These are phyloP conservation scores for Drosophila glabriapex DNA, from an alignment of 2,888 invertebrate genomes.

Conservation along the genomic window DNA sequence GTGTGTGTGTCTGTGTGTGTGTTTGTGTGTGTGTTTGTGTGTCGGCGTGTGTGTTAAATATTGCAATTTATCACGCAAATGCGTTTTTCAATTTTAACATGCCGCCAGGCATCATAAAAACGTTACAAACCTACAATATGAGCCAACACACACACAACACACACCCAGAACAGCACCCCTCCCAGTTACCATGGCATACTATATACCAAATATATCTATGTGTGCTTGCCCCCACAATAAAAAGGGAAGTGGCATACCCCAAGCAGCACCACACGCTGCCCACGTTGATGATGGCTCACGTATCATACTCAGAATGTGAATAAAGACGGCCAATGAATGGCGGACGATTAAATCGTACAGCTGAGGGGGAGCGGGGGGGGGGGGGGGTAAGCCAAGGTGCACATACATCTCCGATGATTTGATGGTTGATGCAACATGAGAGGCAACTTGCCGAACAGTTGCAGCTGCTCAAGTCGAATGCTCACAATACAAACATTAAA, in stretches of 20 bases:
- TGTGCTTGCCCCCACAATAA: slow-evolving; percentile 17
- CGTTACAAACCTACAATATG: slow-evolving; percentile 80
- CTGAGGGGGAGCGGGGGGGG: background rate
- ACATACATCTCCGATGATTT: slow-evolving; percentile 12
- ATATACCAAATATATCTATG: background rate
- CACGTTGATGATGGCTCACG: slow-evolving; percentile 62
- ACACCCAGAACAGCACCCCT: slow-evolving; percentile 21
- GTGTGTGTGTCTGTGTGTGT: slow-evolving; percentile 28
- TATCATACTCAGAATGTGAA: slow-evolving; percentile 33
- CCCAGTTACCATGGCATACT: slow-evolving; percentile 2
- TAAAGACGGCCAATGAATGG: slow-evolving; percentile 29
- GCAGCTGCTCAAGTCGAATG: slow-evolving; percentile 30
- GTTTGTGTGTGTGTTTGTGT: slow-evolving; percentile 34
- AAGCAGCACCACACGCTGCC: slow-evolving; percentile 49
- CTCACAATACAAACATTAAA: slow-evolving; percentile 1
- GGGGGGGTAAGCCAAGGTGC: background rate
- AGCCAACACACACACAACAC: slow-evolving; percentile 57
- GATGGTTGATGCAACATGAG: slow-evolving; percentile 31
- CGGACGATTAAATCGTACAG: slow-evolving; percentile 18
- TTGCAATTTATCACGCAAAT: slow-evolving; percentile 86
- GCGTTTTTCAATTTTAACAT: slow-evolving; percentile 85
- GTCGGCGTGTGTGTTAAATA: slow-evolving; percentile 82
- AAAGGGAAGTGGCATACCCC: slow-evolving; percentile 35
- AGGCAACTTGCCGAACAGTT: slow-evolving; percentile 7
- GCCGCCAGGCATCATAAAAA: slow-evolving; percentile 85